phyloP scores from a whole-genome alignment of 2,888 invertebrate species.

The Habrosyne pyritoides region DNA sequence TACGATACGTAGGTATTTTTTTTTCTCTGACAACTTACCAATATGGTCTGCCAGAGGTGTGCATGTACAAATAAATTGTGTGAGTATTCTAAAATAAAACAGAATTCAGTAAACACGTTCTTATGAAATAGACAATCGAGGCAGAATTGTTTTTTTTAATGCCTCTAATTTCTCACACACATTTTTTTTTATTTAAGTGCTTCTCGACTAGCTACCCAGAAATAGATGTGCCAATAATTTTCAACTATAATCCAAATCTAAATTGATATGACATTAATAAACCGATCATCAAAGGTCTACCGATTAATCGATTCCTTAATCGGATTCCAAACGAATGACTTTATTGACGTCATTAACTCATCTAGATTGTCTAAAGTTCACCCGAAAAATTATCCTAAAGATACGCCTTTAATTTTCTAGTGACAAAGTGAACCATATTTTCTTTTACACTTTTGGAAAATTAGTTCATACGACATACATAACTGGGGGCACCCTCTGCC shows the following conservation, averaged over 20 bases:
- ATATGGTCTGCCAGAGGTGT: constrained; percentile 73
- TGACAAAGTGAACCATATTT: too few relatives aligned
- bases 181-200: too few relatives aligned
- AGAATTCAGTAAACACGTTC: constrained; percentile 12
- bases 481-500: too few relatives aligned
- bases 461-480: too few relatives aligned
- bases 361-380: too few relatives aligned
- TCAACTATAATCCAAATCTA: too few relatives aligned
- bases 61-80: constrained; percentile 77
- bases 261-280: constrained; percentile 2
- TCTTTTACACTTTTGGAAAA: too few relatives aligned
- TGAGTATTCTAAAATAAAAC: constrained; percentile 40
- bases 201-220: too few relatives aligned
- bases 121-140: constrained; percentile 14
- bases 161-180: neutral
- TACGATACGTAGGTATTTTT: constrained; percentile 28
- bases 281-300: neutral
- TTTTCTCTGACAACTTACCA: constrained; percentile 75
- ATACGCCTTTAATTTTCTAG: too few relatives aligned
- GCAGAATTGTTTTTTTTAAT: constrained; percentile 22
- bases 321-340: neutral
- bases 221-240: too few relatives aligned
- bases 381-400: too few relatives aligned
- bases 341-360: neutral
- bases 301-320: neutral